Base-by-base conservation (phyloP, 1,140 invertebrate species). In the Maniola jurtina region DNA sequence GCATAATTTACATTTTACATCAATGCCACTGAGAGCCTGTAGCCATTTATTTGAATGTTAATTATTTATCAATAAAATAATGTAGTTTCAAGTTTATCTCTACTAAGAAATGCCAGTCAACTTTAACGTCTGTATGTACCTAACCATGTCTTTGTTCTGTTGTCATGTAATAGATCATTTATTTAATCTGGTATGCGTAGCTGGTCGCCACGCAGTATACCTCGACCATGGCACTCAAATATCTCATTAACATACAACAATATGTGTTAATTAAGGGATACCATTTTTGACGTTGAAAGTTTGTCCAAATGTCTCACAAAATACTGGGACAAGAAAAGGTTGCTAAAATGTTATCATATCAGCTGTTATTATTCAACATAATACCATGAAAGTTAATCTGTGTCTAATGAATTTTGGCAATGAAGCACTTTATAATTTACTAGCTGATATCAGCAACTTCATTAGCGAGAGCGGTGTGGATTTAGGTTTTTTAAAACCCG, bases 191-290 rank as follows among this genome's bases (percentile, higher is more conserved):
- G 64, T 60, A 77, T 71, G 65, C 62, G 55, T 48, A 57, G 62
- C 66, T 64, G 47, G 42, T 67, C 16, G 58, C 33, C 5, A 1
- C 9, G 59, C 61, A 47, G 56, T 72, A 67, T 76, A 61, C 71
- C 60, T 70, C 70, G 72, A 60, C 73, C 74, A 59, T 78, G 80
- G 72, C 76, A 80, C 73, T 77, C 71, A 69, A 79, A 78, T 66
- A 66, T 70, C 66, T 77, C 59, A 83, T 84, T 82, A 80, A n/a
- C 80, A 83, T 83, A 81, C 71, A 76, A 76, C 71, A 78, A 67
- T 66, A 54, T 42, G 16, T 55, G 45, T 62, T 55, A 61, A 68
- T 61, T 61, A 68, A 72, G 54, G 58, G 62, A 60, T 68, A 62
- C 73, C 73, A 67, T 72, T 71, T 71, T 68, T 61, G 66, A 70